Conservation (phyloP, 2,113 vertebrate genomes). For the Vimba vimba region DNA sequence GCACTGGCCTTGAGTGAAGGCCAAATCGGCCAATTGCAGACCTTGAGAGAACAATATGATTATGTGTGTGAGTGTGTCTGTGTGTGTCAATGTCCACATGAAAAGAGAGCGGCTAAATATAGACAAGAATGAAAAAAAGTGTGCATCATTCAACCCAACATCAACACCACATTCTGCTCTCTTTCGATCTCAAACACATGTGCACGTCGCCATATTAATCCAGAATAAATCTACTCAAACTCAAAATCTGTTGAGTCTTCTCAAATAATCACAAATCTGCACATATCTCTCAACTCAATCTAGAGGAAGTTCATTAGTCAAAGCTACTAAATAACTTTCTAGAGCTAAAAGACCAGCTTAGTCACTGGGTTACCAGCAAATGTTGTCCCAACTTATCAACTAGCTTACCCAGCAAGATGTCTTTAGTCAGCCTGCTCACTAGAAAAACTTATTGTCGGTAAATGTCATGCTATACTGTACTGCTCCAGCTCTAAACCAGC, state of each 20-base stretch:
- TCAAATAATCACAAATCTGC: slow-evolving; percentile 10
- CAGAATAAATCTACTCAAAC: not conserved
- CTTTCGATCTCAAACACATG: not conserved
- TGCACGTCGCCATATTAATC: not conserved
- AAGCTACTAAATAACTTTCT: not conserved
- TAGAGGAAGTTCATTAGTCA: not conserved
- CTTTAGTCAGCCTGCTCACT: not conserved
- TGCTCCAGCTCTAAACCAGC: not conserved
- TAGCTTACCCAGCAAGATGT: not conserved
- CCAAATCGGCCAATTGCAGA: slow-evolving; percentile 65
- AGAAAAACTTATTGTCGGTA: not conserved
- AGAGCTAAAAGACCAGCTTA: not conserved
- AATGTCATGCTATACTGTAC: not conserved
- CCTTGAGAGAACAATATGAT: slow-evolving; percentile 62
- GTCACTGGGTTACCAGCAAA: not conserved
- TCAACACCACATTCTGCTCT: not conserved
- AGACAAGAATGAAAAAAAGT: not conserved
- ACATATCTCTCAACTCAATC: not conserved
- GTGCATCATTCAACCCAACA: not conserved
- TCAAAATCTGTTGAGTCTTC: not conserved
- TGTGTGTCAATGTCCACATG: slow-evolving; percentile 20
- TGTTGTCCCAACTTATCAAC: not conserved
- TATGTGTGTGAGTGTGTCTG: not conserved
- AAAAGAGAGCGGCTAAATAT: not conserved
- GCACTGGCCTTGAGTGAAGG: slow-evolving; percentile 59